Evolutionary conservation across 2,888 invertebrate species (phyloP).

Genomic region (Dryadula phaetusa): DNA sequence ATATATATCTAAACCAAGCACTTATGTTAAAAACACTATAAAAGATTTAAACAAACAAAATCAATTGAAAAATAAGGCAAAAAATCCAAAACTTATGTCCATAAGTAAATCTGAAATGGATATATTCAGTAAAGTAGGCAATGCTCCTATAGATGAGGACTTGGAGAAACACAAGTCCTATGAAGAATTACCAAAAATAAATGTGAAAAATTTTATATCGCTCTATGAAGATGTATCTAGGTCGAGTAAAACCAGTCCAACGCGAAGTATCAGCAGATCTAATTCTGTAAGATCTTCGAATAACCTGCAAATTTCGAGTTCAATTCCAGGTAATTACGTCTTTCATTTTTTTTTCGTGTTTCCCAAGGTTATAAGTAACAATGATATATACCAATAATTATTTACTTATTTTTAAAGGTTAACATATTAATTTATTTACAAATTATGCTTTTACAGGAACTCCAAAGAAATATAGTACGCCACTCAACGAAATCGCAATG

Average conservation of each 20-base stretch:
- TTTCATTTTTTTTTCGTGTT: background rate
- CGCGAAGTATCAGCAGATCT: conserved; percentile 44
- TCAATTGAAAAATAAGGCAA: conserved; percentile 49
- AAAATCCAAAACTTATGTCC: conserved; percentile 57
- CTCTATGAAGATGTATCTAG: conserved; percentile 74
- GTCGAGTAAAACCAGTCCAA: conserved; percentile 49
- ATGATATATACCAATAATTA: too few species aligned
- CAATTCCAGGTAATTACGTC: conserved; percentile 61
- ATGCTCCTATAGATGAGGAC: conserved; percentile 55
- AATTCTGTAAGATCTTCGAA: conserved; percentile 56
- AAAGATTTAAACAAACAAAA: conserved; percentile 51
- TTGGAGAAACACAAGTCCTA: conserved; percentile 75
- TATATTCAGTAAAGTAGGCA: conserved; percentile 70
- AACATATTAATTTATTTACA: too few species aligned
- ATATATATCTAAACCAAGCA: conserved; percentile 42
- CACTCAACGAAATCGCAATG: conserved; percentile 23
- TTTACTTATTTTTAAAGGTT: too few species aligned
- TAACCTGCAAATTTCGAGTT: conserved; percentile 56
- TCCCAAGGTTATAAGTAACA: background rate
- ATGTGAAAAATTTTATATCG: conserved; percentile 74
- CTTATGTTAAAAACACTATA: conserved; percentile 49
- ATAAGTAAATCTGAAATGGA: conserved; percentile 81
- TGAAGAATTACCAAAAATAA: conserved; percentile 75
- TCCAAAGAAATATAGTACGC: conserved; percentile 32
- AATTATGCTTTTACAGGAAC: conserved; percentile 46